phyloP scores from a whole-genome alignment of 2,113 vertebrate species.

The Rhea americana region DNA sequence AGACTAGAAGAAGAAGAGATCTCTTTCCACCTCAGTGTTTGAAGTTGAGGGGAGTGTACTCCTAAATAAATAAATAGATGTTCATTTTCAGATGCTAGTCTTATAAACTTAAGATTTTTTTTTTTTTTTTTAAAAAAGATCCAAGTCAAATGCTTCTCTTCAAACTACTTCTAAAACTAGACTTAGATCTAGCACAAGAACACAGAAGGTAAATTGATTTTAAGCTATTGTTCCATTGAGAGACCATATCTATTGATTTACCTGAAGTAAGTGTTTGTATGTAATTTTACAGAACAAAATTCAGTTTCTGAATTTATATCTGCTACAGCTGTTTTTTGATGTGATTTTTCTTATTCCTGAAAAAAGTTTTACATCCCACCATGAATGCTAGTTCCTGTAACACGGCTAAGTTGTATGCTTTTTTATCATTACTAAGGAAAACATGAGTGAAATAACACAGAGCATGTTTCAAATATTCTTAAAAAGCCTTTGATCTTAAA shows the following conservation, averaged over 20 bases:
- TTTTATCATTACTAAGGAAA: neutral
- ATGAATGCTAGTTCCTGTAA: neutral
- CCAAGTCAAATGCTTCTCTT: neutral
- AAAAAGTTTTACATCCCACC: neutral
- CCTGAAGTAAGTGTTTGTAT: neutral
- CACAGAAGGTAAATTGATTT: neutral
- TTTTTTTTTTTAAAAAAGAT: neutral
- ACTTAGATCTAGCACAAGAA: neutral
- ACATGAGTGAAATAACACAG: neutral
- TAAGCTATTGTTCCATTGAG: neutral
- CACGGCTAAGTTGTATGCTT: neutral
- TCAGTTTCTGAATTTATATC: fast-evolving
- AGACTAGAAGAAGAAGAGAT: neutral
- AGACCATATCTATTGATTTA: neutral
- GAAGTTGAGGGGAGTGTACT: fast-evolving
- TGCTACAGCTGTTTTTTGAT: neutral
- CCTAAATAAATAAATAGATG: neutral
- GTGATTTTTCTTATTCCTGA: neutral
- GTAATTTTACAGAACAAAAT: neutral
- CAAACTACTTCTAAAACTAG: neutral
- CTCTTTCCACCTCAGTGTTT: neutral
- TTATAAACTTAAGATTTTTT: neutral
- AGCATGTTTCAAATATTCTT: neutral
- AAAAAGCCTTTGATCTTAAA: neutral
- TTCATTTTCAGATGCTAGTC: neutral